phyloP scores from a whole-genome alignment of 1,140 invertebrate genomes.

The Sycophila sp. region DNA sequence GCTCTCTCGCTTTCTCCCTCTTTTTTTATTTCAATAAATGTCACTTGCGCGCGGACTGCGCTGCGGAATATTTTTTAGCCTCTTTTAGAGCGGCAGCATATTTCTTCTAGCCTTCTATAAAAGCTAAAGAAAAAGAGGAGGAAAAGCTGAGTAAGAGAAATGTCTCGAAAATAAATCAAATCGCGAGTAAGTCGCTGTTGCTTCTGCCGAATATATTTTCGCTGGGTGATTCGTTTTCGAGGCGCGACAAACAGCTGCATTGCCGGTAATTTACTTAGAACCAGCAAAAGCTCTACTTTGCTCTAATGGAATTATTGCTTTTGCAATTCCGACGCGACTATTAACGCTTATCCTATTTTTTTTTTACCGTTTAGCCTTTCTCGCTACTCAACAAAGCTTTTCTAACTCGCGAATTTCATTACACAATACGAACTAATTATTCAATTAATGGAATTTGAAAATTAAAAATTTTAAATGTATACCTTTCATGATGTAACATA shows the following conservation, averaged over 20 bases:
- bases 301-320: too few species aligned
- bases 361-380: too few species aligned
- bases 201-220: constrained; percentile 18
- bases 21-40: not conserved
- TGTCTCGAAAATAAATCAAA: constrained; percentile 17
- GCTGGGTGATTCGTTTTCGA: not conserved
- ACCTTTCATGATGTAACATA: too few species aligned
- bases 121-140: not conserved
- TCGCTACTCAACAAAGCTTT: too few species aligned
- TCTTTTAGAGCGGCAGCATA: not conserved
- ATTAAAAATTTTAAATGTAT: too few species aligned
- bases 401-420: too few species aligned
- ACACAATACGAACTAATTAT: too few species aligned
- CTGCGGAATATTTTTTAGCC: not conserved
- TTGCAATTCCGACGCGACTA: too few species aligned
- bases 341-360: too few species aligned
- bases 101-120: not conserved
- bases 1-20: too few species aligned
- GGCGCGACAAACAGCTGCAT: constrained; percentile 19
- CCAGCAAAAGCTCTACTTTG: not conserved
- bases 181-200: constrained; percentile 11
- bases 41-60: not conserved
- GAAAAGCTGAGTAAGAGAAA: constrained; percentile 3
- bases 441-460: too few species aligned
- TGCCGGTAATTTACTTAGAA: constrained; percentile 1